Evolutionary conservation across 2,888 invertebrate genomes (phyloP).

Genomic region (Diadromus collaris): DNA sequence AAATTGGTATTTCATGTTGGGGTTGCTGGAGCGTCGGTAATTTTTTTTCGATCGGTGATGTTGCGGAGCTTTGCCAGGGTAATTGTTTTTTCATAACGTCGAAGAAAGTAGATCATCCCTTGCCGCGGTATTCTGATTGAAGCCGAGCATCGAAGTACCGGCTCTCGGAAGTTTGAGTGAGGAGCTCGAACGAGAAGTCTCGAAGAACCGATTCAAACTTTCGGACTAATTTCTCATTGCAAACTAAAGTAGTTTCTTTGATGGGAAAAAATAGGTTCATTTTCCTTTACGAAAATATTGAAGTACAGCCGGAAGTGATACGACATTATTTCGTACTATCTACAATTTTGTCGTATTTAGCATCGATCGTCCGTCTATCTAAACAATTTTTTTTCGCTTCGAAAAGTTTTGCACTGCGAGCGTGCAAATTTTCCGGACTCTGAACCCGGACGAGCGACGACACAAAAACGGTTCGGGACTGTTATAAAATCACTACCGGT

Average conservation of each 20-base stretch:
- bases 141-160: neutral
- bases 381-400: neutral
- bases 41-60: slow-evolving; percentile 18
- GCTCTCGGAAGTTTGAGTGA: neutral
- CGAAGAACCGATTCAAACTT: neutral
- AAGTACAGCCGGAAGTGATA: neutral
- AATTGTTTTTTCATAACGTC: slow-evolving; percentile 26
- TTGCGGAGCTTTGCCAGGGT: neutral
- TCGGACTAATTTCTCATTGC: neutral
- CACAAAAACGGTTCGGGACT: slow-evolving; percentile 1
- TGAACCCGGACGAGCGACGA: neutral
- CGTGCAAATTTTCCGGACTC: neutral
- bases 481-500: slow-evolving; percentile 1
- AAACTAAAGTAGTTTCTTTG: neutral
- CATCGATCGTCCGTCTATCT: neutral
- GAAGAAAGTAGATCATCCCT: slow-evolving; percentile 33
- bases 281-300: neutral
- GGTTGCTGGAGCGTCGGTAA: neutral
- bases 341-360: neutral
- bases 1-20: slow-evolving; percentile 45
- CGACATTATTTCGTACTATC: neutral
- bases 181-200: neutral
- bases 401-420: neutral
- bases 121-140: neutral
- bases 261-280: neutral